phyloP scores from a whole-genome alignment of 2,113 vertebrate genomes.

The Corythornis cristatus region DNA sequence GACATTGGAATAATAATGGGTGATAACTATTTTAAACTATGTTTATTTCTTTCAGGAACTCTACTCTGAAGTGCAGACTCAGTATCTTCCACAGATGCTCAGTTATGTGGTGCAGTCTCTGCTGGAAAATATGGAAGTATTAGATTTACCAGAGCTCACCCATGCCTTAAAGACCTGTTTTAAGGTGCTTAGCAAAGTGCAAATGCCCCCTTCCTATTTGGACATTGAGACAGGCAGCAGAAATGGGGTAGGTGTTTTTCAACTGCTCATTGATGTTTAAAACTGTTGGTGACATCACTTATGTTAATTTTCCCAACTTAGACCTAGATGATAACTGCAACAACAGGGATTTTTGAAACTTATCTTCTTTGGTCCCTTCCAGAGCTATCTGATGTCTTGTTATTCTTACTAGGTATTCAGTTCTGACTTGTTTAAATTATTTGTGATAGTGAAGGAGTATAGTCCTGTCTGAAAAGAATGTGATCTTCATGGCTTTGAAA shows the following conservation, averaged over 20 bases:
- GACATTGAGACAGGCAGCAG: slow-evolving; percentile 70
- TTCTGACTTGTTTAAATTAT: not conserved
- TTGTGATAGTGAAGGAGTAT: not conserved
- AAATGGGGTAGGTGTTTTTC: slow-evolving; percentile 60
- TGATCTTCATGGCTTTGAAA: not conserved
- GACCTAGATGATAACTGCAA: not conserved
- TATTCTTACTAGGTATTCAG: not conserved
- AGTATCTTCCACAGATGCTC: slow-evolving; percentile 95
- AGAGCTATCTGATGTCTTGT: not conserved
- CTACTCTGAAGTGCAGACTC: slow-evolving; percentile 92
- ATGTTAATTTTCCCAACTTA: not conserved
- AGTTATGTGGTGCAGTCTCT: slow-evolving; percentile 84
- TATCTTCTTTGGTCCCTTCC: not conserved
- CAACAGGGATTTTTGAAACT: not conserved
- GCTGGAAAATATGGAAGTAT: slow-evolving; percentile 74
- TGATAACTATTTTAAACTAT: not conserved
- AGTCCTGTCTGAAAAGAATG: not conserved
- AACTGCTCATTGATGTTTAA: not conserved
- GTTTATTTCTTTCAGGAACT: slow-evolving; percentile 81
- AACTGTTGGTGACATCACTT: not conserved
- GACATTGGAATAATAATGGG: not conserved
- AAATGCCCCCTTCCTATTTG: slow-evolving; percentile 93
- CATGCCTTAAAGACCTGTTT: slow-evolving; percentile 89
- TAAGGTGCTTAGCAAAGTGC: slow-evolving; percentile 94
- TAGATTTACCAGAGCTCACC: slow-evolving; percentile 85